Evolutionary conservation across 2,888 invertebrate species (phyloP), one percentile per base, ranked within the genome.

Genomic region (Tetranychus truncatus): DNA sequence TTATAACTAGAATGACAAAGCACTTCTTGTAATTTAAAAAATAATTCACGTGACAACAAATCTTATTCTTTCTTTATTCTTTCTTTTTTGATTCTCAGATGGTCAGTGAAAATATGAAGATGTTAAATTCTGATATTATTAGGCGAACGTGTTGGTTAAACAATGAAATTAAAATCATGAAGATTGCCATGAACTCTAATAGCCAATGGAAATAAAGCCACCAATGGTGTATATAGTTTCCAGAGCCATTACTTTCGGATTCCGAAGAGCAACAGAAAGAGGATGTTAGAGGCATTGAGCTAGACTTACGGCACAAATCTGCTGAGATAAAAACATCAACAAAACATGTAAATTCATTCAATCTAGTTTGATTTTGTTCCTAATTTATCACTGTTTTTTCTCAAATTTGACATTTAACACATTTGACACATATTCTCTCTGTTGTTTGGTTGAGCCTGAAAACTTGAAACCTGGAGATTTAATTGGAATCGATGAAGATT

Each of bases 301-400:
- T 99, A 76, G 99, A 99, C 84, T 94, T 97, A 1, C 95, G 99
- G 83, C 97, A 97, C 74, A 99, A 99, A 85, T 99, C 99, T 84
- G 99, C 99, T 1, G 99, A 99, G 34, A 97, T 99, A 79, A 99
- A 99, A 84, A 99, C 99, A 0, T 97, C 97, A 0, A 99, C 99
- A 0, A 87, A 96, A 79, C 87, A 87, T 82, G 86, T 85, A 78
- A 75, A 75, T 73, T 20, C 7, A 66, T 66, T 69, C 20, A 46
- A 46, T 46, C 46, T 46, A 46, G 46, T 2, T 15, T 44, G 24
- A 75, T 65, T 44, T 71, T 45, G 44, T 71, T 75, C 66, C 34
- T 24, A 20, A n/a, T 69, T 18, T 1, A 69, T n/a, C 4, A n/a
- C 21, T 15, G 15, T 21, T 44, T 20, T 21, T 83, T 71, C 24